Conservation (phyloP, 2,888 invertebrate genomes). For the Epirrhoe tristata region DNA sequence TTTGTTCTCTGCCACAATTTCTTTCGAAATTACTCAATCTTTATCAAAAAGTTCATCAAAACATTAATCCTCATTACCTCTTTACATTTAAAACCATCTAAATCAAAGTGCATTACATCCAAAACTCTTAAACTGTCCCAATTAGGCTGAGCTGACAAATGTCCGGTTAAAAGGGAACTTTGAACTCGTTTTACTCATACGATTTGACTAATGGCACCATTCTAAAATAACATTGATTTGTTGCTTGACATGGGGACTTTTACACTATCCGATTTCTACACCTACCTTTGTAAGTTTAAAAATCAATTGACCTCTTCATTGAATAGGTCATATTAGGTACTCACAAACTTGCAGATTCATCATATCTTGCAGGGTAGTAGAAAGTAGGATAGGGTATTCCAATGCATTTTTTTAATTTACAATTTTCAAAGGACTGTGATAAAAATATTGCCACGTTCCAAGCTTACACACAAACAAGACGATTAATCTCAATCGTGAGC, state of each 20-base stretch:
- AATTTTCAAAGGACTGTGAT: not conserved
- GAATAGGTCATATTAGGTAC: no score
- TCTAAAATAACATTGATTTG: conserved; percentile 78
- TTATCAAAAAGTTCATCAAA: not conserved
- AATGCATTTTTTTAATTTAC: no score
- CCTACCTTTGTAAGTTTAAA: no score
- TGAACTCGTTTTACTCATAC: conserved; percentile 67
- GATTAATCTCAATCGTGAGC: not conserved
- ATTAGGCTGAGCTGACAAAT: conserved; percentile 67
- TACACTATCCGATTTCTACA: conserved; percentile 23
- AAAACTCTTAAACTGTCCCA: conserved; percentile 53
- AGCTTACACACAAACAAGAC: conserved; percentile 1
- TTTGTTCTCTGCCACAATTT: not conserved
- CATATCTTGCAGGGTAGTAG: no score
- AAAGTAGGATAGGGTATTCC: no score
- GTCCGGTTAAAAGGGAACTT: conserved; percentile 58
- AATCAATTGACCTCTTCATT: no score
- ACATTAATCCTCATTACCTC: conserved; percentile 2
- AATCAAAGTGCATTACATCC: conserved; percentile 38
- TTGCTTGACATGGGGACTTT: conserved; percentile 48
- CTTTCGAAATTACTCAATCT: not conserved
- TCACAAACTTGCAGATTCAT: no score
- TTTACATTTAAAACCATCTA: conserved; percentile 16
- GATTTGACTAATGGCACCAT: conserved; percentile 74
- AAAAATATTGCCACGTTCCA: not conserved